Base-by-base conservation (phyloP, 2,888 invertebrate species). In the Ophion ventricosus region DNA sequence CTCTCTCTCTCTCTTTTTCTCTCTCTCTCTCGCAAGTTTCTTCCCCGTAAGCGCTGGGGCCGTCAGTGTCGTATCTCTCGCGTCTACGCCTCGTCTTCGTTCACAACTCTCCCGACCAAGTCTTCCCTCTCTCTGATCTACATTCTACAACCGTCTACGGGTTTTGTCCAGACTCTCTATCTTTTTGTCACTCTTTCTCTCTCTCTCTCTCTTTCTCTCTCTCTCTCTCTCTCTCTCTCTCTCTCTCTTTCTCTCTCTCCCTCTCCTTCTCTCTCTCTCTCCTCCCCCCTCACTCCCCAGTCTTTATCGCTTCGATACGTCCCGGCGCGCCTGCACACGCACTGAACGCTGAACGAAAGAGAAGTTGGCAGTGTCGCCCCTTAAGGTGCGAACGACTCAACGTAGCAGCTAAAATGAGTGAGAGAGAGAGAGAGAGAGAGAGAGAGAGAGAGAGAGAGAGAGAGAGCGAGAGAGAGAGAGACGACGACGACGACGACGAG, bases 401-500 rank as follows among this genome's bases (percentile, higher is more conserved):
- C 56, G 43, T 29, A 59, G 43, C 35, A 14, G 43, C 17, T 49
- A 10, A 23, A 57, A 64, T 5, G 43, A 70, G 40, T 35, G 7
- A 35, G 14, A 61, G n/a, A 66, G 64, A 74, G 56, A 25, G 54
- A 70, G 25, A 14, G 40, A 40, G n/a, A n/a, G 67, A 77, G 73
- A 72, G 29, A 59, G 72, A 43, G 57, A 20, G 56, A 63, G 63
- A 20, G 49, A 26, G 70, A n/a, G n/a, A n/a, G n/a, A n/a, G n/a
- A n/a, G n/a, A n/a, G n/a, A n/a, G n/a, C n/a, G n/a, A n/a, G n/a
- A n/a, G n/a, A n/a, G n/a, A n/a, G n/a, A n/a, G n/a, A n/a, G 76
- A 81, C 75, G 78, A 84, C 81, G 80, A 79, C 84, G 84, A 82
- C n/a, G n/a, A n/a, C n/a, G n/a, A n/a, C n/a, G n/a, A n/a, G n/a